Base-by-base conservation (phyloP, 2,113 vertebrate genomes). In the Upupa epops region DNA sequence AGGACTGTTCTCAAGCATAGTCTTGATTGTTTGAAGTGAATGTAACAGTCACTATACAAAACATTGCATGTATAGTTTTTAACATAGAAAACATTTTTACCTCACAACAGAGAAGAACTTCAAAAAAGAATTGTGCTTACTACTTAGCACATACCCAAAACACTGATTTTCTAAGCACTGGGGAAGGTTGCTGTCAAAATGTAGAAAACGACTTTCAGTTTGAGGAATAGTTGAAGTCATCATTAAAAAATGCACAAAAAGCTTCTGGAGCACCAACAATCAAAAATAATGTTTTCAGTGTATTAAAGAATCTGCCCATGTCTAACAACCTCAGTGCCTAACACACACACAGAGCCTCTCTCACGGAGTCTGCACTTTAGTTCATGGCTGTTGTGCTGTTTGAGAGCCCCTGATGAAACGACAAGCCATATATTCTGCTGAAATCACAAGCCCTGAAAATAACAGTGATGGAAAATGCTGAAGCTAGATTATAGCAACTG, bases 21-120 rank as follows among this genome's bases (percentile, higher is more conserved):
- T 11, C 52, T 63, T 77, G 42, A 69, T 60, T 94, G 86, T 88
- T 95, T 65, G 48, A 73, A 81, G 78, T 0, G 0, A 79, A 69
- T 0, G 0, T 20, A 80, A 24, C 3, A 26, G 56, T 49, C 0
- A 0, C n/a, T n/a, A n/a, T n/a, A n/a, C 0, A 0, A 66, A 56
- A 80, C 86, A 82, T 32, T 24, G n/a, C 51, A 36, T 0, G 0
- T 12, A 13, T 42, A 65, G 52, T 42, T 86, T 77, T 70, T 56
- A 85, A 75, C 36, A 3, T 24, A 73, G 8, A 65, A 81, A 94
- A 45, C 54, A 54, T 15, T 17, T 24, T 58, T 63, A 52, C 6
- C 70, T 76, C 42, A 42, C 36, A 64, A 37, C 26, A n/a, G 28
- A 70, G 48, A 75, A 25, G 9, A 56, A 85, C n/a, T 56, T 92